Conservation (phyloP, 2,113 vertebrate species). For the Excalfactoria chinensis region DNA sequence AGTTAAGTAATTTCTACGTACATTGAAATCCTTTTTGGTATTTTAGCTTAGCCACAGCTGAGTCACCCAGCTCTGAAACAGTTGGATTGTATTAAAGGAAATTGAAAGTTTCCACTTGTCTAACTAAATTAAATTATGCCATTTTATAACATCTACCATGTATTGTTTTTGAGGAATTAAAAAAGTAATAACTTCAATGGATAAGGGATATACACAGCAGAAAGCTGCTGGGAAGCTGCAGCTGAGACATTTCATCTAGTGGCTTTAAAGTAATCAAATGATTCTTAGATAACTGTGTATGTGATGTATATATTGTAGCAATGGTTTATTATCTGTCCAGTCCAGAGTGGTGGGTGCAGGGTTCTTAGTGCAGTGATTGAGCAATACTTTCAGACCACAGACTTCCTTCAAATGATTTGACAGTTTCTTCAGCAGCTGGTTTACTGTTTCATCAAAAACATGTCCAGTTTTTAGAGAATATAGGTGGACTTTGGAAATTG, state of each 20-base stretch:
- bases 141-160: background rate
- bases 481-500: background rate
- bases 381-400: conserved; percentile 35
- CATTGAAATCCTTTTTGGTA: background rate
- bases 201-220: background rate
- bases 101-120: background rate
- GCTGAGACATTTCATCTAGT: background rate
- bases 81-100: background rate
- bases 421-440: conserved; percentile 24
- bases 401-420: conserved; percentile 66
- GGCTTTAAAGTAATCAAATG: background rate
- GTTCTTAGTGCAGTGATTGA: conserved; percentile 40
- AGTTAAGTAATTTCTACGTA: background rate
- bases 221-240: background rate
- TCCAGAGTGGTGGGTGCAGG: conserved; percentile 24
- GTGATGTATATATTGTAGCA: background rate
- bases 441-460: background rate
- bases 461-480: background rate
- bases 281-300: conserved; percentile 3
- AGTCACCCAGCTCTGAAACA: background rate
- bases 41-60: conserved; percentile 17
- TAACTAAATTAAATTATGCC: background rate
- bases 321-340: conserved; percentile 40
- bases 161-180: background rate
- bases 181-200: background rate